Evolutionary conservation across 2,888 invertebrate species (phyloP).

Genomic region (Drosophila seclusa): DNA sequence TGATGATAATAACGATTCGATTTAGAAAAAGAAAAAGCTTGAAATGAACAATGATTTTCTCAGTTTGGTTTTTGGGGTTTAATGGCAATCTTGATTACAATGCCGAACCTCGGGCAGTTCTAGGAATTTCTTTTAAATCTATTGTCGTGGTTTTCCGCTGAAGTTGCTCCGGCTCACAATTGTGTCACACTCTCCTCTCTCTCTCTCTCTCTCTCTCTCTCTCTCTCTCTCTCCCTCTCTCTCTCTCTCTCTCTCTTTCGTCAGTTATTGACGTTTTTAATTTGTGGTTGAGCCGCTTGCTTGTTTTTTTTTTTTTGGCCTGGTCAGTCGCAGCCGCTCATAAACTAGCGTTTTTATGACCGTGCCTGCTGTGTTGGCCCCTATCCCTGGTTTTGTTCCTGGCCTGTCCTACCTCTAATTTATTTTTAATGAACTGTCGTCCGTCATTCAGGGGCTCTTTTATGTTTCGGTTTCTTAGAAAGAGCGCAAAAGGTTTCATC

Average conservation of each 20-base stretch:
- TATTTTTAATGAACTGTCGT: slow-evolving; percentile 65
- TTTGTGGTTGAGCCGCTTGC: slow-evolving; percentile 17
- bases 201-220: neutral
- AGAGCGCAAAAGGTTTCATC: slow-evolving; percentile 20
- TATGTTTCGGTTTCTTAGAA: slow-evolving; percentile 45
- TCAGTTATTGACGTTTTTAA: slow-evolving; percentile 19
- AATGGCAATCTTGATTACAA: slow-evolving; percentile 23
- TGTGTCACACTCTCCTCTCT: slow-evolving; percentile 6
- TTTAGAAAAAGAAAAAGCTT: neutral
- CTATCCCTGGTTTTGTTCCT: neutral
- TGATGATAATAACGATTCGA: neutral
- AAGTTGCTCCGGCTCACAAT: slow-evolving; percentile 19
- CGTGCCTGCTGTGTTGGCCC: neutral
- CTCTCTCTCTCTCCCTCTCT: neutral
- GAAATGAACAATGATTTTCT: neutral
- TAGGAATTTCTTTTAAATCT: slow-evolving; percentile 32
- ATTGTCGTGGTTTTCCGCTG: slow-evolving; percentile 26
- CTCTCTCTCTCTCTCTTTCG: neutral
- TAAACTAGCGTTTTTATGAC: slow-evolving; percentile 35
- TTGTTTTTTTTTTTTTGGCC: slow-evolving; percentile 14
- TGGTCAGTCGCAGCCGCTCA: slow-evolving; percentile 1
- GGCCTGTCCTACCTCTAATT: slow-evolving; percentile 44
- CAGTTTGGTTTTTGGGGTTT: neutral
- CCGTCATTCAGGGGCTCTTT: slow-evolving; percentile 36
- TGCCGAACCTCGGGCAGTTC: slow-evolving; percentile 30